Base-by-base conservation (phyloP, 2,797 vertebrate genomes). In the Galaxias olidus region DNA sequence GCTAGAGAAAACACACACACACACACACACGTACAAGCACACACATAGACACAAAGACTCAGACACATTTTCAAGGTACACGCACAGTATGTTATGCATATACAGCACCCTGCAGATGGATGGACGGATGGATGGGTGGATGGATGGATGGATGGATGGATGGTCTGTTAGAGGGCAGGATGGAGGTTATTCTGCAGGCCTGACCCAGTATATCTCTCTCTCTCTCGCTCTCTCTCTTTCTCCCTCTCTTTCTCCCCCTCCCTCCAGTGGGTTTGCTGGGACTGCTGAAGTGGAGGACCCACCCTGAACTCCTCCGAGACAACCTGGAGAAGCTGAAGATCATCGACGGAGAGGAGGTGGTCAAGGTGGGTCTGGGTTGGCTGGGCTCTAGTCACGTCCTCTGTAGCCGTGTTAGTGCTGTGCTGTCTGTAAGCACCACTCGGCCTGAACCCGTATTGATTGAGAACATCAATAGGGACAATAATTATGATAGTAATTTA, bases 321-420 rank as follows among this genome's bases (percentile, higher is more conserved):
- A 99, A 99, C 83, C 88, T 99, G 72, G 95, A 97, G 74, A 96
- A 96, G 63, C 78, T 99, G 68, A 99, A 96, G 91, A 90, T 95
- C 20, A 96, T 98, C 58, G 97, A 98, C 84, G 97, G 97, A 61
- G 97, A 99, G 80, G 97, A 98, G 86, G 95, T 98, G 61, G 97
- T 98, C 58, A 98, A 98, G 95, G 97, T 99, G 65, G 57, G 65
- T 62, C 20, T 56, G 59, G 47, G 12, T 43, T 1, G 19, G 41
- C 30, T 30, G 30, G 5, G 13, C 30, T 30, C 30, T 6, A 30
- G 3, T n/a, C n/a, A n/a, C n/a, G n/a, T 30, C 30, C 30, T 30
- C 30, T 30, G 30, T 30, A 30, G 30, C 30, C 2, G 30, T 2
- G 30, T 30, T 30, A 30, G 30, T 6, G 30, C 30, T 30, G 3